Evolutionary conservation across 1,140 invertebrate genomes (phyloP).

Genomic region (Neodiprion fabricii): DNA sequence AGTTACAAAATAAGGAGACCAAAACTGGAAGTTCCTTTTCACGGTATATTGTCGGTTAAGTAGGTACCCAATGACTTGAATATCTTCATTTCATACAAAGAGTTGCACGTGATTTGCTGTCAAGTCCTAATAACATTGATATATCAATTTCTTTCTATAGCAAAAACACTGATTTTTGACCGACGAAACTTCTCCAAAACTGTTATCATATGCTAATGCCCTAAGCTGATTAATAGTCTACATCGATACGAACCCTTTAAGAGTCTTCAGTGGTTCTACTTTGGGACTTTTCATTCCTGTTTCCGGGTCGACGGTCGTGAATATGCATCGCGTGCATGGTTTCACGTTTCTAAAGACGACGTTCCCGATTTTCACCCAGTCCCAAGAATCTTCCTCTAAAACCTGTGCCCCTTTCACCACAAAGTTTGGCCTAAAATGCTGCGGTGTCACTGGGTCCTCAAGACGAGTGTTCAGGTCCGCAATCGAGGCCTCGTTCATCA

Average conservation of each 20-base stretch:
- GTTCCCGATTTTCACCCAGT: constrained; percentile 72
- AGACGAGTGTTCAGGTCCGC: constrained; percentile 68
- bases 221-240: no score
- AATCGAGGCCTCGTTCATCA: constrained; percentile 70
- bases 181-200: no score
- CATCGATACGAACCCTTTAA: constrained; percentile 53
- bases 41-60: no score
- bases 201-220: no score
- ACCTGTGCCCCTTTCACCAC: constrained; percentile 68
- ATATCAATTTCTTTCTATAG: no score
- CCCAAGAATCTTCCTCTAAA: constrained; percentile 74
- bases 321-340: constrained; percentile 70
- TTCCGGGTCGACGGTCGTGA: constrained; percentile 67
- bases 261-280: constrained; percentile 65
- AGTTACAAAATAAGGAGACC: no score
- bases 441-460: constrained; percentile 59
- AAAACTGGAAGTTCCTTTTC: background rate
- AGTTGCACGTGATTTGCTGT: no score
- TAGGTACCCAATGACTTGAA: no score
- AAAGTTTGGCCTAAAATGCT: constrained; percentile 74
- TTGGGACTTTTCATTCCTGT: constrained; percentile 60
- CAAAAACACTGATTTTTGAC: no score
- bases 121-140: no score
- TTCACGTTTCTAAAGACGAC: constrained; percentile 68
- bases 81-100: no score